These are phyloP conservation scores for Ectemnius continuus DNA, from an alignment of 2,888 invertebrate genomes.

Conservation along the genomic window DNA sequence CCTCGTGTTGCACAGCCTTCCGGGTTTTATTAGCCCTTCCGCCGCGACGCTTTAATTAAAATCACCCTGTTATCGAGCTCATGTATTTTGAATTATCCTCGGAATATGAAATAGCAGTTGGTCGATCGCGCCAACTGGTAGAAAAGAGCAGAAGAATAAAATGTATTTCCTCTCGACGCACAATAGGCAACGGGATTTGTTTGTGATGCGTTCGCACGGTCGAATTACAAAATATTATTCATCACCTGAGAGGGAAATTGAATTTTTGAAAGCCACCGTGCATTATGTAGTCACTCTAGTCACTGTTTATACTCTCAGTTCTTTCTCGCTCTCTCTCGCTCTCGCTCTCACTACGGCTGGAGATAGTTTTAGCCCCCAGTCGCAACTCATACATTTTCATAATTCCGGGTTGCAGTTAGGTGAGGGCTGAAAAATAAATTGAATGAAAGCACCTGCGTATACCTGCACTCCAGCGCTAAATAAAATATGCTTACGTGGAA, in stretches of 20 bases:
- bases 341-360: background rate
- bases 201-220: background rate
- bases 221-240: constrained; percentile 7
- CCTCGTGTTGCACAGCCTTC: too few relatives aligned
- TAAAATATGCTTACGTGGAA: background rate
- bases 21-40: too few relatives aligned
- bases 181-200: too few relatives aligned
- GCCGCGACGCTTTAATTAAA: too few relatives aligned
- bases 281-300: background rate
- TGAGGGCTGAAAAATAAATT: constrained; percentile 10
- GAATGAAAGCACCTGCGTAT: constrained; percentile 12
- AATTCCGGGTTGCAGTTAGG: constrained; percentile 15
- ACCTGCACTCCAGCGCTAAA: background rate
- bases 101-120: too few relatives aligned
- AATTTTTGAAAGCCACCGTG: constrained; percentile 27
- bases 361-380: constrained; percentile 16
- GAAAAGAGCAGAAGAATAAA: too few relatives aligned
- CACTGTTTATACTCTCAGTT: too few relatives aligned
- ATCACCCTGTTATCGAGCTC: too few relatives aligned
- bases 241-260: constrained; percentile 24
- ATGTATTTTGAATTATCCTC: too few relatives aligned
- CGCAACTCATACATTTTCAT: constrained; percentile 15
- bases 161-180: too few relatives aligned
- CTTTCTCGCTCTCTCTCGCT: background rate
- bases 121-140: too few relatives aligned